A percentile compares a stretch with the other conserved stretches of the same genome.
phyloP scores from a whole-genome alignment of 1,140 invertebrate genomes.

The Hyles vespertilio region DNA sequence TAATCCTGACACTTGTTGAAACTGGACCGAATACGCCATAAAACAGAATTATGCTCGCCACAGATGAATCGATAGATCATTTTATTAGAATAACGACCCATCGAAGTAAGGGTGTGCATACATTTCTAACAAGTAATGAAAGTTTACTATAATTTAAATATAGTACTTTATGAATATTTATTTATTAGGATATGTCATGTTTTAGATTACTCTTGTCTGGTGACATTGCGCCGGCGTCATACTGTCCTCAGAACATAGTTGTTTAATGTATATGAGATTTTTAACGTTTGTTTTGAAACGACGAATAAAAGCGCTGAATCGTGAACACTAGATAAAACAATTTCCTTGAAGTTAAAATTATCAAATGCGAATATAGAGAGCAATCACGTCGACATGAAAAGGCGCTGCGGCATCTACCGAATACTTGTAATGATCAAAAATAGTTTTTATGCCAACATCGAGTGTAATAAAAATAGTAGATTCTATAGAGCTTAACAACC shows the following conservation, averaged over 20 bases:
- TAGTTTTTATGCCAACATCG: constrained; percentile 47
- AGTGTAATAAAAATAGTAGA: constrained; percentile 66
- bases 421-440: constrained; percentile 34
- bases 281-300: no score
- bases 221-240: no score
- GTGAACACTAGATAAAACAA: no score
- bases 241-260: no score
- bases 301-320: no score
- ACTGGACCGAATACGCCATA: constrained; percentile 20
- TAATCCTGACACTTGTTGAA: constrained; percentile 29
- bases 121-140: no score
- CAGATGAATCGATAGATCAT: constrained; percentile 12
- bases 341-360: not conserved
- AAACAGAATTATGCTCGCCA: constrained; percentile 21
- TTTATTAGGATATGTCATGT: not conserved
- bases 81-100: constrained; percentile 13
- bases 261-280: not conserved
- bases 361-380: not conserved
- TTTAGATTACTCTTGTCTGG: not conserved
- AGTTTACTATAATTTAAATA: no score
- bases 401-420: constrained; percentile 9
- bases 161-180: no score
- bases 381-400: constrained; percentile 5
- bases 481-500: constrained; percentile 59
- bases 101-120: not conserved